Conservation (phyloP, 2,113 vertebrate species). For the Ammodytes marinus region DNA sequence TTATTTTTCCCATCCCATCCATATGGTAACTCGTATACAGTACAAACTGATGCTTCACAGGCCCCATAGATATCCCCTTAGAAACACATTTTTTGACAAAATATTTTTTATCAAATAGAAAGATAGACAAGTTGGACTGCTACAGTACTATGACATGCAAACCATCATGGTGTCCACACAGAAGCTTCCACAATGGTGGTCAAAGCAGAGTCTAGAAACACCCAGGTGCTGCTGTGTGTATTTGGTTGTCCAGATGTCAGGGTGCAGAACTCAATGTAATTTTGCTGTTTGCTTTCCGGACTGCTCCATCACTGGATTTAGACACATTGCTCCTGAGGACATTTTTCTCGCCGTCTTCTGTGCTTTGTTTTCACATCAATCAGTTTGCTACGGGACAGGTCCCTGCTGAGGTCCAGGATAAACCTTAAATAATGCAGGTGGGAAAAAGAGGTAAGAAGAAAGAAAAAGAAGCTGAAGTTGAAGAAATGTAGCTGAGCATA, state of each 20-base stretch:
- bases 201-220: neutral
- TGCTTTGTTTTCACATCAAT: slow-evolving; percentile 53
- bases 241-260: slow-evolving; percentile 19
- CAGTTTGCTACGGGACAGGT: slow-evolving; percentile 11
- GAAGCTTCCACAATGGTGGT: neutral
- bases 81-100: neutral
- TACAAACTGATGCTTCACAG: too few species aligned
- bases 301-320: slow-evolving; percentile 17
- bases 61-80: too few species aligned
- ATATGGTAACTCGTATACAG: neutral
- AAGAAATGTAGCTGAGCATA: neutral
- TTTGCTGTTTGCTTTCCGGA: slow-evolving; percentile 34
- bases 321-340: slow-evolving; percentile 11
- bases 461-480: neutral
- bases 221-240: neutral
- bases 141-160: neutral
- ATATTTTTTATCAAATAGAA: too few species aligned
- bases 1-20: neutral
- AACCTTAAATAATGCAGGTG: neutral
- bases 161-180: neutral
- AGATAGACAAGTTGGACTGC: neutral
- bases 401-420: slow-evolving; percentile 33
- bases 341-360: slow-evolving; percentile 10
- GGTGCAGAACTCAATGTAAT: slow-evolving; percentile 19
- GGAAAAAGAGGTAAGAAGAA: neutral